These are phyloP conservation scores for Natrix natrix DNA, from an alignment of 2,797 vertebrate species.

Conservation along the genomic window DNA sequence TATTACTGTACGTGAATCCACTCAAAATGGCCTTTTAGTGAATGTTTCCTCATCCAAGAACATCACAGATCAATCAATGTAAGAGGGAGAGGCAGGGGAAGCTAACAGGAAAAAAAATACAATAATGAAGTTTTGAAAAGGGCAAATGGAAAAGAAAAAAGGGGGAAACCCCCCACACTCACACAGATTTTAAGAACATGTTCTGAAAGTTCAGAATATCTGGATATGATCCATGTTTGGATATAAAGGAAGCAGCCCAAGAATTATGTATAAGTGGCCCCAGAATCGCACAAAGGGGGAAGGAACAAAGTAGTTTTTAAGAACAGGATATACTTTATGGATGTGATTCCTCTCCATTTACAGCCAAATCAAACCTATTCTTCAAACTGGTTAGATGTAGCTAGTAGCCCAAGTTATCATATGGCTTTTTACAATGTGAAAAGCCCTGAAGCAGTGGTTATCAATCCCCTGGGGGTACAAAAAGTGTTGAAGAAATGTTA, in stretches of 20 bases:
- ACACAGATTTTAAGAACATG: not conserved
- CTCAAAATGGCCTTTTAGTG: not conserved
- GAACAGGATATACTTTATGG: not conserved
- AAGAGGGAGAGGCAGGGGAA: not conserved
- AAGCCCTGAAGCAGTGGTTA: not conserved
- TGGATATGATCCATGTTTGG: not conserved
- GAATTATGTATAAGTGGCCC: not conserved
- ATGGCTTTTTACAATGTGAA: not conserved
- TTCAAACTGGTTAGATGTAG: not conserved
- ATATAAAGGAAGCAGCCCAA: not conserved
- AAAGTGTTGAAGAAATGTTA: not conserved
- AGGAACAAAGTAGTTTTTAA: not conserved
- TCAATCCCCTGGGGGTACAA: not conserved
- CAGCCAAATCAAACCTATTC: not conserved
- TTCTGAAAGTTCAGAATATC: not conserved
- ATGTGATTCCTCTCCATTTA: not conserved
- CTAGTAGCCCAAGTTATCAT: not conserved
- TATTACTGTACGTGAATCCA: not conserved
- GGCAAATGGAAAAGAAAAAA: not conserved
- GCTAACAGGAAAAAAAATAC: not conserved
- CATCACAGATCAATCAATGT: not conserved
- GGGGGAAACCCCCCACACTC: not conserved
- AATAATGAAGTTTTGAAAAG: not conserved
- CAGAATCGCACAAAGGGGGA: not conserved
- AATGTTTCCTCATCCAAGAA: not conserved